Percentiles rank a stretch among this genome's conserved stretches.
phyloP scores from a whole-genome alignment of 2,797 vertebrate species.

The Brachyalestes nurse region DNA sequence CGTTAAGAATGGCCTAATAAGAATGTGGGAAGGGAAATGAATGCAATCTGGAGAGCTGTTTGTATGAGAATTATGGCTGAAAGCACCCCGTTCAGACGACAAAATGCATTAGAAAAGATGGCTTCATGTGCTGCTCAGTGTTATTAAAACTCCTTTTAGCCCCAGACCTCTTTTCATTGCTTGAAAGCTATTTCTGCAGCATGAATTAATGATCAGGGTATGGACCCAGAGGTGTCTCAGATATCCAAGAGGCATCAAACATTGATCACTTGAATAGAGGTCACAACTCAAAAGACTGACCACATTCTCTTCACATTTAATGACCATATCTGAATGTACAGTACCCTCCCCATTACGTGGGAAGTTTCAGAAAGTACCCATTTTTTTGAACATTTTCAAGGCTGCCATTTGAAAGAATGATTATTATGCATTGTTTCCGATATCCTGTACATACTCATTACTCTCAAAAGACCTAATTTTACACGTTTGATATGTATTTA shows the following conservation, averaged over 20 bases:
- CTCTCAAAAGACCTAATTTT: constrained; percentile 1
- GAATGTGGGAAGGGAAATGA: constrained; percentile 37
- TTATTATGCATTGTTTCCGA: neutral
- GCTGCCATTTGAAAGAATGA: neutral
- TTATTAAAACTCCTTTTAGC: constrained; percentile 28
- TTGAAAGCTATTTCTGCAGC: constrained; percentile 40
- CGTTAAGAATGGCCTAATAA: neutral
- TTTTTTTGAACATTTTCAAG: constrained; percentile 10
- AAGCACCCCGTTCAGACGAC: constrained; percentile 11
- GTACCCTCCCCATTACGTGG: neutral
- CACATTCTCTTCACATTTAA: constrained; percentile 25
- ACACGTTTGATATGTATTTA: neutral
- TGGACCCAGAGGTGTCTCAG: constrained; percentile 29
- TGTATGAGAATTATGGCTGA: constrained; percentile 22
- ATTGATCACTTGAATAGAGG: constrained; percentile 36
- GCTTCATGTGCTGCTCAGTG: constrained; percentile 25
- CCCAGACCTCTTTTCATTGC: constrained; percentile 46
- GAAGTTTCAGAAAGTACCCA: neutral
- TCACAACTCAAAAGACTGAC: constrained; percentile 30
- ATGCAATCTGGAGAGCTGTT: constrained; percentile 39
- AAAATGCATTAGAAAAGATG: constrained; percentile 36
- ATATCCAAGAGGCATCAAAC: constrained; percentile 36
- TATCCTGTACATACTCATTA: neutral
- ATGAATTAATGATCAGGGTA: constrained; percentile 49
- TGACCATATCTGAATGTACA: constrained; percentile 28